Base-by-base conservation (phyloP, 2,888 invertebrate species). In the Caenorhabditis wallacei region DNA sequence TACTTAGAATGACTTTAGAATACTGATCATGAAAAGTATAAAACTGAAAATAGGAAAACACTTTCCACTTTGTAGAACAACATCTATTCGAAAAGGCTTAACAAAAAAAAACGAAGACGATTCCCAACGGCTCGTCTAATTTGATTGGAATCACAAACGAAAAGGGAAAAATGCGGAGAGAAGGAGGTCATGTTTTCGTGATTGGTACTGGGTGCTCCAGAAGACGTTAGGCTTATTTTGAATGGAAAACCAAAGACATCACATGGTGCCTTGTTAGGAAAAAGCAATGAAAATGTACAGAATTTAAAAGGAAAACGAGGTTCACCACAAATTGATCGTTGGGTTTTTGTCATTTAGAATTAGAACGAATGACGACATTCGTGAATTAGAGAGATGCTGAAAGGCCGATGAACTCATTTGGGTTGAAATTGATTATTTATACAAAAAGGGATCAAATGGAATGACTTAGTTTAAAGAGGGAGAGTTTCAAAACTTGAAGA, bases 71-170 rank as follows among this genome's bases (percentile, higher is more conserved):
- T 30, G 40, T 37, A 30, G 56, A 26, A 43, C 11, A n/a, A n/a
- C 22, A 30, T 22, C 24, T 37, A 13, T 8, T 30, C 48, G 16
- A 37, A 59, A 53, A 53, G 40, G 72, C 72, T 72, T 72, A 72
- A 40, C 30, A 11, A 10, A 46, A 40, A 10, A 11, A 10, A 46
- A 40, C 1, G 70, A 13, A 18, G 56, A 46, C 43, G 56, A 35
- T 26, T 61, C 59, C 22, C 56, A 46, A 11, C 37, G 43, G 24
- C 59, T 56, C 64, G 35, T 68, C 59, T 75, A 75, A 75, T 75
- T 75, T 68, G 66, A 75, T 68, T 66, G 68, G 64, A 74, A 74
- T 74, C 64, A 74, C 74, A 74, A 74, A 74, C 56, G 74, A 71
- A 46, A 10, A 37, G 48, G n/a, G 18, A 24, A 63, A 22, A 20